A percentile compares a stretch with the other conserved stretches of the same genome.
phyloP scores from a whole-genome alignment of 2,113 vertebrate genomes.

The Orientallactaga bullata region DNA sequence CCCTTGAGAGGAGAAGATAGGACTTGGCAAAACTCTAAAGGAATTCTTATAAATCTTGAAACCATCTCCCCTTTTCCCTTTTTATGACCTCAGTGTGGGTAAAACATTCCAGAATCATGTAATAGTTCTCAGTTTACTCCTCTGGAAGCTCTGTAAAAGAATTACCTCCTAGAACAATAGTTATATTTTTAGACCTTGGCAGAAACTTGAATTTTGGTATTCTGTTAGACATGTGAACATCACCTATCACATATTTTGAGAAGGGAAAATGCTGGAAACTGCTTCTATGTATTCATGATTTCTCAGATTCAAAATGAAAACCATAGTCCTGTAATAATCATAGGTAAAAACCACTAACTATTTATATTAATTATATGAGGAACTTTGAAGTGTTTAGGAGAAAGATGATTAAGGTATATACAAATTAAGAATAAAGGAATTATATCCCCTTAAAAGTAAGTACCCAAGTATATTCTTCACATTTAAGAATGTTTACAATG shows the following conservation, averaged over 20 bases:
- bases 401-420: constrained; percentile 42
- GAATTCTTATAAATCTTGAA: constrained; percentile 6
- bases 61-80: not conserved
- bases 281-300: constrained; percentile 30
- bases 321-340: constrained; percentile 31
- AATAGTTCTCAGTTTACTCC: not conserved
- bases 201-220: constrained; percentile 37
- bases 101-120: not conserved
- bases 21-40: constrained; percentile 12
- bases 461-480: constrained; percentile 39
- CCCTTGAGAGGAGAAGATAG: not conserved
- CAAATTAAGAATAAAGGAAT: constrained; percentile 59
- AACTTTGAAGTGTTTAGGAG: constrained; percentile 47
- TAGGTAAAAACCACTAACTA: constrained; percentile 49
- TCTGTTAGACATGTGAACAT: not conserved
- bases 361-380: not conserved
- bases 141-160: constrained; percentile 25
- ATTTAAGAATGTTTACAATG: constrained; percentile 43
- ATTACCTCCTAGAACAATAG: not conserved
- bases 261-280: constrained; percentile 1
- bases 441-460: constrained; percentile 56
- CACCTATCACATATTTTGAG: not conserved
- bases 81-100: not conserved
- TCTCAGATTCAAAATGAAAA: constrained; percentile 54
- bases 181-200: constrained; percentile 18